Evolutionary conservation across 2,113 vertebrate species (phyloP).

Genomic region (Dromiciops gliroides): DNA sequence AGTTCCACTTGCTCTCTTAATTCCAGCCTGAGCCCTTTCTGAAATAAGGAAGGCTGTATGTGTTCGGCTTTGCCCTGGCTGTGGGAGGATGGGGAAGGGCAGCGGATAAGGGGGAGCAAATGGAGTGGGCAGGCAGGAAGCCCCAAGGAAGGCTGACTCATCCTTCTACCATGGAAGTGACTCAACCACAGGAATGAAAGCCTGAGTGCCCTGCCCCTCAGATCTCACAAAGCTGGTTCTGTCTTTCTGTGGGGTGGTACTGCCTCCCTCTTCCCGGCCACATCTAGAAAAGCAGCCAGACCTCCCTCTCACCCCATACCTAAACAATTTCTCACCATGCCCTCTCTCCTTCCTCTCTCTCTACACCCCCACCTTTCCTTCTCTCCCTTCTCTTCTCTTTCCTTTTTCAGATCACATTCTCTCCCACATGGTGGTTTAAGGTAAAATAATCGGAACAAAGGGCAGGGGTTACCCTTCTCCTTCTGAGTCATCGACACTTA

Average conservation of each 20-base stretch:
- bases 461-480: not conserved
- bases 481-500: not conserved
- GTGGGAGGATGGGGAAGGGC: not conserved
- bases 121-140: not conserved
- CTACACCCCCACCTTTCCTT: not conserved
- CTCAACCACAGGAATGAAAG: not conserved
- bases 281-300: not conserved
- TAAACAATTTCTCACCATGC: not conserved
- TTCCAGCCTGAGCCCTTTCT: not conserved
- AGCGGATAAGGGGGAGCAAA: not conserved
- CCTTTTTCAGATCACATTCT: not conserved
- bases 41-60: not conserved
- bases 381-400: not conserved
- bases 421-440: not conserved
- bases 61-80: not conserved
- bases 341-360: not conserved
- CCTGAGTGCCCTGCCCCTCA: not conserved
- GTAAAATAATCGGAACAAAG: not conserved
- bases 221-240: not conserved
- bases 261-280: constrained; percentile 42
- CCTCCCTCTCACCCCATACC: not conserved
- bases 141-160: constrained; percentile 37
- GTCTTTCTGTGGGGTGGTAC: not conserved
- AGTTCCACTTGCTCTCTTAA: not conserved
- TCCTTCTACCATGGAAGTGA: not conserved